Percentiles rank a stretch among this genome's conserved stretches.
These are phyloP conservation scores for Microtus ochrogaster DNA, from an alignment of 2,113 vertebrate genomes.

Conservation along the genomic window DNA sequence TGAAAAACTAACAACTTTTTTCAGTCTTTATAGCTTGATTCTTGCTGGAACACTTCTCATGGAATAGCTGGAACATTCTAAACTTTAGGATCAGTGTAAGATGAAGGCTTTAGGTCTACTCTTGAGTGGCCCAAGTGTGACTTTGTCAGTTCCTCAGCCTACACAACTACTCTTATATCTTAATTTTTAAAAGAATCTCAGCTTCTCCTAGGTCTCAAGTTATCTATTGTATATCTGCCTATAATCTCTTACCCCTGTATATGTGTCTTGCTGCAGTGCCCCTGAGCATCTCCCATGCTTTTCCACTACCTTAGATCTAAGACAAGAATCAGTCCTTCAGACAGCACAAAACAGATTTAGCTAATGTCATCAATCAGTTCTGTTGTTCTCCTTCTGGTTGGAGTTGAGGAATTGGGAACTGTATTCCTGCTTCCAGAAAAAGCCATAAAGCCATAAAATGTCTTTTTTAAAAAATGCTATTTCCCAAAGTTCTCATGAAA, in stretches of 20 bases:
- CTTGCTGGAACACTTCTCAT: background rate
- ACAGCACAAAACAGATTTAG: background rate
- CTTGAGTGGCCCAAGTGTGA: background rate
- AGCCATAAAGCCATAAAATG: background rate
- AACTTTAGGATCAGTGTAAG: constrained; percentile 3
- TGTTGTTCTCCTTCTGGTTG: background rate
- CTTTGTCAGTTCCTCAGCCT: background rate
- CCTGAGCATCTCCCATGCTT: background rate
- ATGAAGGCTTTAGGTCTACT: background rate
- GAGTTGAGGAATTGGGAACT: background rate
- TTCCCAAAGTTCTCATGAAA: background rate
- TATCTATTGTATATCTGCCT: background rate
- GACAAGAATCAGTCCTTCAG: background rate
- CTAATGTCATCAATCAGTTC: background rate
- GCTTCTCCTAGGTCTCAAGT: background rate
- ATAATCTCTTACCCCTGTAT: background rate
- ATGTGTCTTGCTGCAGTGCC: background rate
- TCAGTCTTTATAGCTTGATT: background rate
- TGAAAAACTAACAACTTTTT: background rate
- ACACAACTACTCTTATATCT: background rate
- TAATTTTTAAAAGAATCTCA: background rate
- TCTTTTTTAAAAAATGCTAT: background rate
- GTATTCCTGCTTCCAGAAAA: background rate
- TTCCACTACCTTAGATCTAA: background rate
- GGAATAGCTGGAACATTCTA: background rate